These are phyloP conservation scores for Nannobrachium achirus DNA, from an alignment of 2,113 vertebrate species.

Conservation along the genomic window DNA sequence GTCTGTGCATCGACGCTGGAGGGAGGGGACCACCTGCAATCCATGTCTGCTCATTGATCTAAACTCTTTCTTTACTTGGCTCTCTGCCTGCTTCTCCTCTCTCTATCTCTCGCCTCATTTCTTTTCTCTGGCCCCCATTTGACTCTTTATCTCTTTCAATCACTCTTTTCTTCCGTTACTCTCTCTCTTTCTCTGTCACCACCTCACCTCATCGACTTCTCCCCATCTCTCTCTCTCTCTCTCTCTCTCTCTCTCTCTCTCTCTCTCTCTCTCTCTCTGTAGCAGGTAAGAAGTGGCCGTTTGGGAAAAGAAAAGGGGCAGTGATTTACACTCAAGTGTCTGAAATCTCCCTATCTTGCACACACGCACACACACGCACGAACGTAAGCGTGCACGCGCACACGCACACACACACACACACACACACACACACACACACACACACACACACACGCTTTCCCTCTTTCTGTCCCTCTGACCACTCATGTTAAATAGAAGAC, in stretches of 20 bases:
- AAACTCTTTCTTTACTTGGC: too few relatives aligned
- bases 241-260: not conserved
- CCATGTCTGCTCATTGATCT: too few relatives aligned
- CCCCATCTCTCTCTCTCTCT: not conserved
- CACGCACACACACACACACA: constrained; percentile 2
- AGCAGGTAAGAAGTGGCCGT: constrained; percentile 40
- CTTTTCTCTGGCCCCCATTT: too few relatives aligned
- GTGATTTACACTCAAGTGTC: constrained; percentile 52
- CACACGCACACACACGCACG: not conserved
- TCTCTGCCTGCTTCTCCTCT: too few relatives aligned
- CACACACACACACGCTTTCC: not conserved
- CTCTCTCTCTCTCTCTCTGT: constrained; percentile 19
- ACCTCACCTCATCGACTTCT: too few relatives aligned
- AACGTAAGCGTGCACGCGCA: not conserved
- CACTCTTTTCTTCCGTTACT: too few relatives aligned
- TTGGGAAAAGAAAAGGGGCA: constrained; percentile 39
- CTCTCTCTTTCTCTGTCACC: too few relatives aligned
- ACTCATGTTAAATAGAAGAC: not conserved
- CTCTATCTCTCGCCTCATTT: too few relatives aligned
- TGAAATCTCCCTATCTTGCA: constrained; percentile 24
- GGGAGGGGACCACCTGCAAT: too few relatives aligned
- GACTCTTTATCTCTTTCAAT: too few relatives aligned
- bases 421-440: constrained; percentile 3
- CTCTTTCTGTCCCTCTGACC: not conserved
- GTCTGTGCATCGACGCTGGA: too few relatives aligned